These are phyloP conservation scores for Microtus pennsylvanicus DNA, from an alignment of 2,113 vertebrate species.

Conservation along the genomic window DNA sequence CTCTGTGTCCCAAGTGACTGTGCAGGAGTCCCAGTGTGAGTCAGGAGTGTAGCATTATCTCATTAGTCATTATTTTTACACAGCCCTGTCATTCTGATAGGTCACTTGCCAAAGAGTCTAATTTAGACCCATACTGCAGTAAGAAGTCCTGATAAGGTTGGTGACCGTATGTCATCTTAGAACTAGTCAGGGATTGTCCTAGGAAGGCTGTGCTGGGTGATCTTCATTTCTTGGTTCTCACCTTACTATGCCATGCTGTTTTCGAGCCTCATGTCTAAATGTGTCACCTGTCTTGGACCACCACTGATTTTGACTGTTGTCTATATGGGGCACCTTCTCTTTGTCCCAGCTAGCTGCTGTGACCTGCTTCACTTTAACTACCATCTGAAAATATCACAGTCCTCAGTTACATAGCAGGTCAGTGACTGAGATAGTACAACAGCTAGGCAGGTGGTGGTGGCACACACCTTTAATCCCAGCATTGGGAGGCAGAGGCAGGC, in stretches of 20 bases:
- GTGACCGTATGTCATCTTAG: not conserved
- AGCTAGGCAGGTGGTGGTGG: not conserved
- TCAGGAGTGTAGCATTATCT: not conserved
- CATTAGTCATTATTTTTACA: not conserved
- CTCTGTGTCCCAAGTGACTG: not conserved
- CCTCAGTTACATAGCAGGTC: not conserved
- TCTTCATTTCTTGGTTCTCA: conserved; percentile 10
- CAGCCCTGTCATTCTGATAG: not conserved
- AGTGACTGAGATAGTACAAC: not conserved
- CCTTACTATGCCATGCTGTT: not conserved
- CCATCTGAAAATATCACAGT: not conserved
- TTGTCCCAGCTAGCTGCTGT: not conserved
- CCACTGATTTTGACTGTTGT: conserved; percentile 3
- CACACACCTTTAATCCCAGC: not conserved
- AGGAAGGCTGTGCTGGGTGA: not conserved
- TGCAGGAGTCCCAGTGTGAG: not conserved
- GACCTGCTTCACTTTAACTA: conserved; percentile 16
- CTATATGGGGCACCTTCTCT: not conserved
- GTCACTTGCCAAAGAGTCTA: conserved; percentile 20
- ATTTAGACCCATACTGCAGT: not conserved
- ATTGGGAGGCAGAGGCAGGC: not conserved
- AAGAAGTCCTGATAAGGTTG: conserved; percentile 4
- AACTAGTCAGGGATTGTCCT: conserved; percentile 36
- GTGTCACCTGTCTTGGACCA: not conserved
- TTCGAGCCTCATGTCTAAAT: not conserved